These are phyloP conservation scores for Oxycera nigricornis DNA, from an alignment of 2,888 invertebrate species.

Conservation along the genomic window DNA sequence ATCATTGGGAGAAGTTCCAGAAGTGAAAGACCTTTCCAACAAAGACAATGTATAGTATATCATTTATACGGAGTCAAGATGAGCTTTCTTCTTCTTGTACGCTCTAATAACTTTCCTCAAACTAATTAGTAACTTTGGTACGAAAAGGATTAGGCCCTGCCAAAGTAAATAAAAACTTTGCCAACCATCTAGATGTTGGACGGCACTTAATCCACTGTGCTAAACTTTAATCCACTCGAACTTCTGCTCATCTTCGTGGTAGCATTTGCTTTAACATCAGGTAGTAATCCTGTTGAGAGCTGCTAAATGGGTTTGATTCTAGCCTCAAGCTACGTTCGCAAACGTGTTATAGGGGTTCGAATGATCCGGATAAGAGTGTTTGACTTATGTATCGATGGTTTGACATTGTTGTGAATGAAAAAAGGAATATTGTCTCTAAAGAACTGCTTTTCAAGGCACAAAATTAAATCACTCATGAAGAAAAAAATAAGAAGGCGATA, in stretches of 20 bases:
- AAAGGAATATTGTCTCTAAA: too few species aligned
- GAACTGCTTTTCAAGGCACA: too few species aligned
- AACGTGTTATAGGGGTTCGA: too few species aligned
- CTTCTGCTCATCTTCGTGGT: conserved; percentile 13
- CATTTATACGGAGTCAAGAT: conserved; percentile 24
- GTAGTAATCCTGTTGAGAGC: conserved; percentile 39
- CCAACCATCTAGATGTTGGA: not conserved
- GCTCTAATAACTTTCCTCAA: conserved; percentile 36
- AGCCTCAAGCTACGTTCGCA: not conserved
- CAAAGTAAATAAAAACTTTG: conserved; percentile 39
- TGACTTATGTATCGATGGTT: too few species aligned
- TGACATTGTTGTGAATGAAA: too few species aligned
- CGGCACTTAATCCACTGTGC: conserved; percentile 17
- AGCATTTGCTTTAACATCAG: conserved; percentile 34
- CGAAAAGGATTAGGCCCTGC: conserved; percentile 36
- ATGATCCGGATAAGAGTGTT: too few species aligned
- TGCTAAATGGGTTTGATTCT: conserved; percentile 18
- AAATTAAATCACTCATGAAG: too few species aligned
- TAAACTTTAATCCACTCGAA: conserved; percentile 36
- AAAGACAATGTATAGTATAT: not conserved
- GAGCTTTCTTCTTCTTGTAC: conserved; percentile 9
- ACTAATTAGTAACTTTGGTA: conserved; percentile 38
- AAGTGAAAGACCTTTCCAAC: not conserved
- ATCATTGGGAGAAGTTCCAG: not conserved
- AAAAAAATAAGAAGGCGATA: too few species aligned